Evolutionary conservation across 2,888 invertebrate genomes (phyloP), one percentile per base, ranked within the genome.

Genomic region (Nephrocerus scutellatus): DNA sequence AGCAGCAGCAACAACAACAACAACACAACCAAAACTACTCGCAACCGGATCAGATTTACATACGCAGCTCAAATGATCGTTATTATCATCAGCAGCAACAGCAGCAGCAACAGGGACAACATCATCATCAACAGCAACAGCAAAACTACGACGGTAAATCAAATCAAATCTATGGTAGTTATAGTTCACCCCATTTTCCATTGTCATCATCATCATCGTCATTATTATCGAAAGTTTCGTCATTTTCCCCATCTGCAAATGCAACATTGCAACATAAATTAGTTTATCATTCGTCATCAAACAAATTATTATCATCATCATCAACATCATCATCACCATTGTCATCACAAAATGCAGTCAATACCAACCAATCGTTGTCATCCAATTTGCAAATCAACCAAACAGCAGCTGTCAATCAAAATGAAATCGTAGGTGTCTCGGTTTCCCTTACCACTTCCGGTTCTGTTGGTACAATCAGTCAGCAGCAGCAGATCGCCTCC

Each of bases 141-240:
- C 52, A 61, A 59, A 51, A 60, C 54, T 60, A 57, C 54, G 67
- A 68, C 58, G 68, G 68, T 68, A 68, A 68, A 66, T 64, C 57
- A 52, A 62, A 59, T 63, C 65, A 65, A 60, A 55, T 64, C 51
- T 66, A 66, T 57, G 61, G 61, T 63, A 60, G 58, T 60, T 62
- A 56, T 54, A 65, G 61, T 45, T 53, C 57, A 51, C 61, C 63
- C 50, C 62, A 60, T 48, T 63, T 63, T 53, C 60, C 64, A 44
- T 55, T 62, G 34, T 63, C 62, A 39, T 63, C 65, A 52, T 63
- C 63, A 43, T 60, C 62, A 49, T 63, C 62, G 43, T 60, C 62
- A 50, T 53, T 62, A 49, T 55, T 62, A 41, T 63, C 63, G 38
- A 63, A 63, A 63, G 60, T 60, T 40, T 59, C 56, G 48, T 60